Percentiles rank a stretch among this genome's conserved stretches.
phyloP scores from a whole-genome alignment of 2,797 vertebrate species.

The Mycteria americana region DNA sequence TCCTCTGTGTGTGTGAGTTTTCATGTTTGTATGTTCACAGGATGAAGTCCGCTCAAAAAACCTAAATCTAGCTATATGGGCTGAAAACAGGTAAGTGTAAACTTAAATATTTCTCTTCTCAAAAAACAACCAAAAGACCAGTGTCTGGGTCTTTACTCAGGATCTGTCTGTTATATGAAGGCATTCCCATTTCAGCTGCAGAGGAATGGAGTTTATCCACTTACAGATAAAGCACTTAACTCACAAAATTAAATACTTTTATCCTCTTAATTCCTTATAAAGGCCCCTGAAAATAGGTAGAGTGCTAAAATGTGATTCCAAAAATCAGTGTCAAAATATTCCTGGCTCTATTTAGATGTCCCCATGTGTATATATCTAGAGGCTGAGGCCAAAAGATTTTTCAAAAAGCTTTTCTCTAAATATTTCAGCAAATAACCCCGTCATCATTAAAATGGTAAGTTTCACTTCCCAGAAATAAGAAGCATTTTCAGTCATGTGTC shows the following conservation, averaged over 20 bases:
- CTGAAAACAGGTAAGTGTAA: not conserved
- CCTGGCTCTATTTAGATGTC: not conserved
- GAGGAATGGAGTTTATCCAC: not conserved
- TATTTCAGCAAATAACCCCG: not conserved
- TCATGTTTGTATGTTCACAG: not conserved
- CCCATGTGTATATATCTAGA: not conserved
- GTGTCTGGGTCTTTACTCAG: not conserved
- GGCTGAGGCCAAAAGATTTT: not conserved
- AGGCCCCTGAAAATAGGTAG: not conserved
- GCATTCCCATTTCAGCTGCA: not conserved
- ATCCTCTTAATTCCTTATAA: not conserved
- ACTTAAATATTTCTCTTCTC: not conserved
- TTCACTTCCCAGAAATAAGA: slow-evolving; percentile 30
- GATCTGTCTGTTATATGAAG: not conserved
- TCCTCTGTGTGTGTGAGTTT: not conserved
- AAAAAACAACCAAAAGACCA: not conserved
- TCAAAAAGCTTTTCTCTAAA: not conserved
- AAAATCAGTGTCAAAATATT: slow-evolving; percentile 15
- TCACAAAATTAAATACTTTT: not conserved
- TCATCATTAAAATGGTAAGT: slow-evolving; percentile 28
- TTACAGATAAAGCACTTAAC: not conserved
- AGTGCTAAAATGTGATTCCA: not conserved
- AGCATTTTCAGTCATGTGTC: not conserved
- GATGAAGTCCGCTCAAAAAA: not conserved
- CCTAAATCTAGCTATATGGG: not conserved